Conservation (phyloP, 37 sponge, comb jelly and placozoan species). For the Axinella damicornis region DNA sequence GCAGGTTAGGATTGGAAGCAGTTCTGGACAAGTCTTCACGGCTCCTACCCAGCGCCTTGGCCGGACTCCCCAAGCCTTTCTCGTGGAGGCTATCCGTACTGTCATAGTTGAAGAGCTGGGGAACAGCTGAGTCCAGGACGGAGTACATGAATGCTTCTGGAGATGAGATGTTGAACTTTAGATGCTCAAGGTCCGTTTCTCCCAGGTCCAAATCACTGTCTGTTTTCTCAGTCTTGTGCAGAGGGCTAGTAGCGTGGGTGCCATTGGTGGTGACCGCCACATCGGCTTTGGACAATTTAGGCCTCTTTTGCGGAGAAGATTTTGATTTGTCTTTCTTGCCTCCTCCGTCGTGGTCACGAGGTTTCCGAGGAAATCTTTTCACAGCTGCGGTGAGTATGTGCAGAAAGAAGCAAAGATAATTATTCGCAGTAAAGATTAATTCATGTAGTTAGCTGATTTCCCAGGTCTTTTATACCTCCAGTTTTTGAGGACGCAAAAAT, state of each 20-base stretch:
- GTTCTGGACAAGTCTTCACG: constrained; percentile 4
- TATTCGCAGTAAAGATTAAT: too few species aligned
- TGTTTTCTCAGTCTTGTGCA: background rate
- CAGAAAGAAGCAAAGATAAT: too few species aligned
- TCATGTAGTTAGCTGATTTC: too few species aligned
- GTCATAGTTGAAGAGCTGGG: constrained; percentile 54
- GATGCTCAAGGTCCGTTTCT: constrained; percentile 50
- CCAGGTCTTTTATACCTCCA: too few species aligned
- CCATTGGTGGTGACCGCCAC: constrained; percentile 6
- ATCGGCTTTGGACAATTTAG: background rate
- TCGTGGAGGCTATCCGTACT: constrained; percentile 35
- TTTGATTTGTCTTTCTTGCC: background rate
- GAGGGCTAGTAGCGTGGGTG: background rate
- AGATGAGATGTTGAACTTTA: constrained; percentile 50
- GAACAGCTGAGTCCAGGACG: constrained; percentile 33
- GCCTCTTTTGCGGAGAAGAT: background rate
- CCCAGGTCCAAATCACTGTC: constrained; percentile 26
- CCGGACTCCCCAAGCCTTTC: constrained; percentile 10
- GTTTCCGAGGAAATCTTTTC: constrained; percentile 65
- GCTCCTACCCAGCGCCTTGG: background rate
- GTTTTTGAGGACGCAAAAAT: too few species aligned
- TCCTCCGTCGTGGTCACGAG: background rate
- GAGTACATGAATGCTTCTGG: constrained; percentile 31
- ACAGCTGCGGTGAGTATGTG: constrained; percentile 61
- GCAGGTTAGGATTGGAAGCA: constrained; percentile 5